Percentiles rank a stretch among this genome's conserved stretches.
phyloP scores from a whole-genome alignment of 2,113 vertebrate genomes.

The Cathartes aura region DNA sequence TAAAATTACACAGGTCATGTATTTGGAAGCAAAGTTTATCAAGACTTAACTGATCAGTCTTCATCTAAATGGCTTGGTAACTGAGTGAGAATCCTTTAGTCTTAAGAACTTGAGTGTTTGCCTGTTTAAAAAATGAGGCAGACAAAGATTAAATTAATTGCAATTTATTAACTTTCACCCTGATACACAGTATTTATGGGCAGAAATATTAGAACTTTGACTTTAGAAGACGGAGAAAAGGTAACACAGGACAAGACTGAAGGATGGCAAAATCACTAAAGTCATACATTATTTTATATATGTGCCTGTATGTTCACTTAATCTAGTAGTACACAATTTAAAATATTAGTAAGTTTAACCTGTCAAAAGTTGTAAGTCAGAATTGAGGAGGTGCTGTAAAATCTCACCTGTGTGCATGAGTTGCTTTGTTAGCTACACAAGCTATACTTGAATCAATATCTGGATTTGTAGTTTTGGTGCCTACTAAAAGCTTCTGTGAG shows the following conservation, averaged over 20 bases:
- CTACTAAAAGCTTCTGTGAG: not conserved
- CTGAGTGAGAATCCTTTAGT: not conserved
- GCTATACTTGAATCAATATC: not conserved
- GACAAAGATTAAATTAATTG: not conserved
- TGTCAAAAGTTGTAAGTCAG: not conserved
- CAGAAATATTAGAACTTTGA: not conserved
- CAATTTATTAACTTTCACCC: not conserved
- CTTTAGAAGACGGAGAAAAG: not conserved
- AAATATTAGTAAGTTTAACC: not conserved
- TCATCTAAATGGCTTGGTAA: not conserved
- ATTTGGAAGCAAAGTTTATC: not conserved
- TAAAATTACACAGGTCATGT: not conserved
- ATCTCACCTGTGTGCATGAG: not conserved
- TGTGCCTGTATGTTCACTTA: not conserved
- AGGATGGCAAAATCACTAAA: not conserved
- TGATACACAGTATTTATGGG: not conserved
- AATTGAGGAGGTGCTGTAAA: not conserved
- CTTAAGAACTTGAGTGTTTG: not conserved
- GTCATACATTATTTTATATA: not conserved
- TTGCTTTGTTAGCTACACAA: not conserved
- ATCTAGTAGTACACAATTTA: not conserved
- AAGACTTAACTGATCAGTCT: not conserved
- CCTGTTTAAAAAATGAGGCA: not conserved
- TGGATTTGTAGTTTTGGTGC: not conserved
- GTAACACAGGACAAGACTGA: not conserved